Evolutionary conservation across 2,888 invertebrate species (phyloP).

Genomic region (Antheraea yamamai): DNA sequence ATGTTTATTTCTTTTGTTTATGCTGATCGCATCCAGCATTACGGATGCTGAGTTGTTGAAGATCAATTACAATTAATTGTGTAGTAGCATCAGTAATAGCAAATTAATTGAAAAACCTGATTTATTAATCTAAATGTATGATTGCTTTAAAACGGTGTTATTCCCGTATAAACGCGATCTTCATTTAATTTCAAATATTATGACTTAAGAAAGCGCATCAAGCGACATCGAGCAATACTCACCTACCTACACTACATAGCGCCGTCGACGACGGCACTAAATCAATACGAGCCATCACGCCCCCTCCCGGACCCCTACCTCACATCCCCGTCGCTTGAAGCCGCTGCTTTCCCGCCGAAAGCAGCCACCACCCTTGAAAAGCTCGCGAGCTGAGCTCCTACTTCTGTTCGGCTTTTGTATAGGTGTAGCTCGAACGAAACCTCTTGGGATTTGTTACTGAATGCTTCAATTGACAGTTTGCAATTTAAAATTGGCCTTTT

Average conservation of each 20-base stretch:
- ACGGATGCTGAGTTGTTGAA: not conserved
- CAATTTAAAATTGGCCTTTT: slow-evolving; percentile 64
- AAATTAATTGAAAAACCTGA: not conserved
- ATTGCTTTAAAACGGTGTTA: not conserved
- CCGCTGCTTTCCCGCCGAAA: slow-evolving; percentile 79
- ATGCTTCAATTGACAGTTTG: slow-evolving; percentile 73
- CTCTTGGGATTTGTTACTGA: slow-evolving; percentile 77
- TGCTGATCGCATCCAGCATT: not conserved
- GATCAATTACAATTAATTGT: not conserved
- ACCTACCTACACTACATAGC: slow-evolving; percentile 77
- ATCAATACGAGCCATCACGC: slow-evolving; percentile 83
- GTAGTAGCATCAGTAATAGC: not conserved
- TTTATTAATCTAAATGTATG: not conserved
- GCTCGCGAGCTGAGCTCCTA: slow-evolving; percentile 82
- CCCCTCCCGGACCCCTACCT: slow-evolving; percentile 54
- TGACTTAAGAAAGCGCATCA: slow-evolving; percentile 74
- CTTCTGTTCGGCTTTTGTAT: slow-evolving; percentile 82
- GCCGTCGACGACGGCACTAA: slow-evolving; percentile 83
- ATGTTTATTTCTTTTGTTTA: not conserved
- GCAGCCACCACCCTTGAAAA: slow-evolving; percentile 82
- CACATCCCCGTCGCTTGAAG: slow-evolving; percentile 54
- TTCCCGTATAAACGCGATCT: not conserved
- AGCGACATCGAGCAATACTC: slow-evolving; percentile 72
- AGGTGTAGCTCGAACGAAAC: slow-evolving; percentile 75
- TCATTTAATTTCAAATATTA: slow-evolving; percentile 5